Evolutionary conservation across 2,797 vertebrate species (phyloP), one percentile per base, ranked within the genome.

Genomic region (Novumbra hubbsi): DNA sequence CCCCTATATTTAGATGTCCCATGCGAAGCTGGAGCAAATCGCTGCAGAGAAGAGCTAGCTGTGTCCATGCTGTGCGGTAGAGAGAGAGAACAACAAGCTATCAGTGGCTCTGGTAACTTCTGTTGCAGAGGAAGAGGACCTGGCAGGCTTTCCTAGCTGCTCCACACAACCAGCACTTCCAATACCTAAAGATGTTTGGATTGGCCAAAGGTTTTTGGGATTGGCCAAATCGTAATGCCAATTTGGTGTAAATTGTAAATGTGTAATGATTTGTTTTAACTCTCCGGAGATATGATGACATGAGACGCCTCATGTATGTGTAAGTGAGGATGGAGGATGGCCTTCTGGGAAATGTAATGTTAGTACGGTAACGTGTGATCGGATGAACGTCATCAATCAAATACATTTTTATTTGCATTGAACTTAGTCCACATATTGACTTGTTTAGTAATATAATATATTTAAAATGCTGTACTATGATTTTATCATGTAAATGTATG

Each of bases 391-490:
- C 11, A 38, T 34, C 50, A 57, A 3, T 21, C 52, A 21, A 60
- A 66, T 55, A 70, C 67, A 41, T 62, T 67, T 64, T 24, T 14
- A 64, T 63, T 60, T 82, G 67, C 73, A 77, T 73, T 78, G 74
- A 71, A 73, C 6, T 70, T 76, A 78, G n/a, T 57, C 17, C 21
- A 57, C 49, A 71, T 77, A 71, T 76, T 81, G 71, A 76, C 70
- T 76, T 57, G 57, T 52, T 67, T 78, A 70, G 73, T 74, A 68
- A 45, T 70, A 63, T 49, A 75, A 68, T 81, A 74, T 87, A 85
- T 87, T 83, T 84, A 84, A 87, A 85, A 73, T 82, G 70, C 62
- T 73, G 71, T 71, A 76, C 57, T 57, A 32, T 84, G 75, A 80
- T 86, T 87, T 86, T 82, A 86, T 80, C 72, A 75, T 45, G 41